Conservation (phyloP, 2,888 invertebrate genomes). For the Dexiosoma caninum region DNA sequence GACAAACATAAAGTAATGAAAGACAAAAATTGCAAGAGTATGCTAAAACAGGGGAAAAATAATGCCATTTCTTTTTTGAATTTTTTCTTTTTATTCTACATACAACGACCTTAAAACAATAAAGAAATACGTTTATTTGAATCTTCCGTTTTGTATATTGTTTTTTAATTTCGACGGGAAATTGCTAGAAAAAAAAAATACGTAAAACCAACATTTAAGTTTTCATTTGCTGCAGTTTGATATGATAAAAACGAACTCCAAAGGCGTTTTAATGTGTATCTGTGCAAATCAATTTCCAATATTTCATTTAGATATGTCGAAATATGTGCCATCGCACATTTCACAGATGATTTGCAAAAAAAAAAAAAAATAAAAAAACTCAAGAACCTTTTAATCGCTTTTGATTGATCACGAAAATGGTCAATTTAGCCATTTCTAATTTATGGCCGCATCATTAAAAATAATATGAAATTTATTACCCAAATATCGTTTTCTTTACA, state of each 20-base stretch:
- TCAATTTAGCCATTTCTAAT: conserved; percentile 33
- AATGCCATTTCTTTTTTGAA: too few species aligned
- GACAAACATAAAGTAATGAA: too few species aligned
- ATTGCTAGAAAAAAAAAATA: conserved; percentile 6
- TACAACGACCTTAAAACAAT: conserved; percentile 11
- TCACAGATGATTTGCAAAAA: too few species aligned
- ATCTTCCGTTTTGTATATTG: neutral
- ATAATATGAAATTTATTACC: conserved; percentile 37
- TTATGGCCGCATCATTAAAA: conserved; percentile 34
- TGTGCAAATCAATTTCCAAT: too few species aligned
- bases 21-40: too few species aligned
- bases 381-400: conserved; percentile 18
- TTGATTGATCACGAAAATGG: neutral
- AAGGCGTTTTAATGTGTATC: neutral
- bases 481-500: conserved; percentile 2
- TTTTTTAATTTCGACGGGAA: neutral
- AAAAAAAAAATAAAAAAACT: too few species aligned
- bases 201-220: neutral
- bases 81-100: too few species aligned
- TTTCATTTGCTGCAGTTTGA: neutral
- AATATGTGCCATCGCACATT: too few species aligned
- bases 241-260: neutral
- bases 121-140: neutral
- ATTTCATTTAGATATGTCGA: neutral
- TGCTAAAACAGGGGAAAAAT: too few species aligned